phyloP scores from a whole-genome alignment of 2,888 invertebrate species.

The Clanis bilineata region DNA sequence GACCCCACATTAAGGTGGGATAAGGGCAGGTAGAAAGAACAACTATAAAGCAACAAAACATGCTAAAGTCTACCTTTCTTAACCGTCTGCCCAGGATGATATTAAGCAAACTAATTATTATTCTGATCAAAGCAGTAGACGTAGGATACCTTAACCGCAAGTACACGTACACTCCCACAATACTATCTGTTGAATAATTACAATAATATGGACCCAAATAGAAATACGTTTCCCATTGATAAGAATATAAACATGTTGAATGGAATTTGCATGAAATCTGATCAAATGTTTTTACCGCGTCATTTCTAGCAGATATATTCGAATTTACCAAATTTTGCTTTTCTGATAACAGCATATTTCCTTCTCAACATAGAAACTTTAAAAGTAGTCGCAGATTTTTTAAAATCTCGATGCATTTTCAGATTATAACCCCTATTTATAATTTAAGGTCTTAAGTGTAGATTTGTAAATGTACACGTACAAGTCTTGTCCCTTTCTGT shows the following conservation, averaged over 20 bases:
- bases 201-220: background rate
- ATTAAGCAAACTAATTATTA: conserved; percentile 3
- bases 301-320: background rate
- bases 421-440: no score
- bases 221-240: conserved; percentile 3
- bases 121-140: conserved; percentile 17
- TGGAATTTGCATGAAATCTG: background rate
- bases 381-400: no score
- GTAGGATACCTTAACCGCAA: background rate
- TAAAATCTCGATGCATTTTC: no score
- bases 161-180: background rate
- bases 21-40: no score
- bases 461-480: no score
- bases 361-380: no score
- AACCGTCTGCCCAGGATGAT: background rate
- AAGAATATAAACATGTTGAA: conserved; percentile 1
- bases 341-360: no score
- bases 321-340: no score
- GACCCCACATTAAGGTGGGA: no score
- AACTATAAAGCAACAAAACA: background rate
- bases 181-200: background rate
- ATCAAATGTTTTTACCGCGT: background rate
- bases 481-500: no score
- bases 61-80: background rate
- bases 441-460: no score